These are phyloP conservation scores for Epinephelus fuscoguttatus DNA, from an alignment of 2,113 vertebrate genomes.

Conservation along the genomic window DNA sequence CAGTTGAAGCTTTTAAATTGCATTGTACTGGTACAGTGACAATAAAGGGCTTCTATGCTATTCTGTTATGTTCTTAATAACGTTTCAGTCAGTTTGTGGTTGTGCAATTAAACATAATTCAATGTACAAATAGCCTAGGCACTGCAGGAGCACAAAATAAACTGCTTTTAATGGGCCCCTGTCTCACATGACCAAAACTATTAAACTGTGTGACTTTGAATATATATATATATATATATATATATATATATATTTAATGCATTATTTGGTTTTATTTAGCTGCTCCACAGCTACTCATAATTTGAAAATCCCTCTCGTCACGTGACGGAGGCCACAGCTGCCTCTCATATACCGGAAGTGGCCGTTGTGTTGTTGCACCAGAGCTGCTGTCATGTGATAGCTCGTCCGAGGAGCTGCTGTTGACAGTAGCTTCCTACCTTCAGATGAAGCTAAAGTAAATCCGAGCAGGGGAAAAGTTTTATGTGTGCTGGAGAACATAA, in stretches of 20 bases:
- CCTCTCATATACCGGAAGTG: conserved; percentile 67
- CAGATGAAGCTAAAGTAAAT: conserved; percentile 37
- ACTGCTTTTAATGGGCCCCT: not conserved
- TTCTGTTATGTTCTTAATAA: too few relatives aligned
- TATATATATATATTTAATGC: not conserved
- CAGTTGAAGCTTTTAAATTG: too few relatives aligned
- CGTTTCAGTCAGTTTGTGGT: not conserved
- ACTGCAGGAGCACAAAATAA: not conserved
- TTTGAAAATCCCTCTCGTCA: conserved; percentile 35
- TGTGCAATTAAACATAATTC: not conserved
- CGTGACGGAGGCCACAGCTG: conserved; percentile 35
- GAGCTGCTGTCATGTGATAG: conserved; percentile 80
- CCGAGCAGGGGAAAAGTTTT: conserved; percentile 19
- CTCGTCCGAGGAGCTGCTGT: conserved; percentile 59
- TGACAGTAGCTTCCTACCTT: conserved; percentile 54
- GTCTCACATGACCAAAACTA: not conserved
- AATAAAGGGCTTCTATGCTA: too few relatives aligned
- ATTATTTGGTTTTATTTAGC: not conserved
- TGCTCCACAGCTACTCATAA: not conserved
- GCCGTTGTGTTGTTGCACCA: conserved; percentile 60
- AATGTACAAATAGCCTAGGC: not conserved
- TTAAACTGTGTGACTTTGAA: not conserved
- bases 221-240: not conserved
- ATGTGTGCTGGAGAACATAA: conserved; percentile 41
- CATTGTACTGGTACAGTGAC: too few relatives aligned